A percentile compares a stretch with the other conserved stretches of the same genome.
Evolutionary conservation across 64 coral and sea anemone species (phyloP).

Genomic region (Exaiptasia diaphana): DNA sequence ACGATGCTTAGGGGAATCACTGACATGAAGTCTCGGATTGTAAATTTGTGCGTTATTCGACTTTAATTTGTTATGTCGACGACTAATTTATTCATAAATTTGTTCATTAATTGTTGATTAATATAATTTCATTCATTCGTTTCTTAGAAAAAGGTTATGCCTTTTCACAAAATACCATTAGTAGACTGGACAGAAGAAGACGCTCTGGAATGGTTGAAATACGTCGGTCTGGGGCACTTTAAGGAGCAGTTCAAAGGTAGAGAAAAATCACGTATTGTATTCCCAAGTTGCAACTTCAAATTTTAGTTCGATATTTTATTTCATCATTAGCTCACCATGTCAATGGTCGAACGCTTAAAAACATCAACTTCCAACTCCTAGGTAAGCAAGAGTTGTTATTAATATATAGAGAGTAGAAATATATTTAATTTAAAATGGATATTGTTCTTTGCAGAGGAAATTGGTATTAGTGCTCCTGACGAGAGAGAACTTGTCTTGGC

Average conservation of each 20-base stretch:
- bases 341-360: constrained; percentile 68
- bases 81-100: too few relatives aligned
- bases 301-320: background rate
- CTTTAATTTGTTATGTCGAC: too few relatives aligned
- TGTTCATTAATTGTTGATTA: too few relatives aligned
- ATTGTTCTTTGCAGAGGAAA: constrained; percentile 57
- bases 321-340: constrained; percentile 59
- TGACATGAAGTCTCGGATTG: too few relatives aligned
- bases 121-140: constrained; percentile 14
- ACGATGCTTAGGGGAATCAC: too few relatives aligned
- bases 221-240: constrained; percentile 74
- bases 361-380: constrained; percentile 78
- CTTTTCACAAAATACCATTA: constrained; percentile 81
- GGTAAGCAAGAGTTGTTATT: too few relatives aligned
- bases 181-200: constrained; percentile 75
- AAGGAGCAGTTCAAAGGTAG: constrained; percentile 73
- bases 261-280: background rate
- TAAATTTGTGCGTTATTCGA: too few relatives aligned
- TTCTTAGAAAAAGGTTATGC: constrained; percentile 61
- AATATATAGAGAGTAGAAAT: too few relatives aligned
- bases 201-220: constrained; percentile 67
- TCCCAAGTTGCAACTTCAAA: background rate
- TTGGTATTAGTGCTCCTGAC: constrained; percentile 75
- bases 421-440: background rate
- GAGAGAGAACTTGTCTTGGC: constrained; percentile 77